These are phyloP conservation scores for Esperia sulphurella DNA, from an alignment of 2,888 invertebrate species.

Conservation along the genomic window DNA sequence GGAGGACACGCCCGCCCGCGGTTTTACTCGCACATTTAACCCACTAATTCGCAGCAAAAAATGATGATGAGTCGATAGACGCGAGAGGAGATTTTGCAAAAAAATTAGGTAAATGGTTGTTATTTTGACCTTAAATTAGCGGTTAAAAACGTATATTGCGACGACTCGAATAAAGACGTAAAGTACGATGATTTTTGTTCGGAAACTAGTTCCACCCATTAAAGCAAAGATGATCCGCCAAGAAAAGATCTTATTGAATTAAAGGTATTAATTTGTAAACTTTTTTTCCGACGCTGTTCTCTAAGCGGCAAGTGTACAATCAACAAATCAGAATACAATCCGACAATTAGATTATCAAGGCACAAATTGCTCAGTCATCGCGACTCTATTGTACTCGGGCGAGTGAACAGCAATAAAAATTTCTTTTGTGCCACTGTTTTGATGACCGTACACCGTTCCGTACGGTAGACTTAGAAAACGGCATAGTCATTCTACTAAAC, in stretches of 20 bases:
- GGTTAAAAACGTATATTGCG: no score
- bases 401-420: slow-evolving; percentile 38
- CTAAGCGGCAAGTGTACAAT: slow-evolving; percentile 37
- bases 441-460: slow-evolving; percentile 28
- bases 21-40: not conserved
- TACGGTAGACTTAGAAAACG: slow-evolving; percentile 4
- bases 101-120: not conserved
- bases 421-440: slow-evolving; percentile 39
- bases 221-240: no score
- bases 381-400: slow-evolving; percentile 42
- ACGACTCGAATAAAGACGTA: no score
- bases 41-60: not conserved
- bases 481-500: slow-evolving; percentile 10
- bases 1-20: slow-evolving; percentile 4
- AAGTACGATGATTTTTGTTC: no score
- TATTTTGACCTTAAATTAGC: not conserved
- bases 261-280: not conserved
- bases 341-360: slow-evolving; percentile 66
- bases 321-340: slow-evolving; percentile 60
- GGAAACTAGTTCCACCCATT: no score
- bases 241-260: not conserved
- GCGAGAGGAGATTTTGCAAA: no score
- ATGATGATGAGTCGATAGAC: not conserved
- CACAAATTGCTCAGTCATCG: slow-evolving; percentile 53
- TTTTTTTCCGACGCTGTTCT: slow-evolving; percentile 35